A percentile compares a stretch with the other conserved stretches of the same genome.
Evolutionary conservation across 2,888 invertebrate species (phyloP).

Genomic region (Thymelicus sylvestris): DNA sequence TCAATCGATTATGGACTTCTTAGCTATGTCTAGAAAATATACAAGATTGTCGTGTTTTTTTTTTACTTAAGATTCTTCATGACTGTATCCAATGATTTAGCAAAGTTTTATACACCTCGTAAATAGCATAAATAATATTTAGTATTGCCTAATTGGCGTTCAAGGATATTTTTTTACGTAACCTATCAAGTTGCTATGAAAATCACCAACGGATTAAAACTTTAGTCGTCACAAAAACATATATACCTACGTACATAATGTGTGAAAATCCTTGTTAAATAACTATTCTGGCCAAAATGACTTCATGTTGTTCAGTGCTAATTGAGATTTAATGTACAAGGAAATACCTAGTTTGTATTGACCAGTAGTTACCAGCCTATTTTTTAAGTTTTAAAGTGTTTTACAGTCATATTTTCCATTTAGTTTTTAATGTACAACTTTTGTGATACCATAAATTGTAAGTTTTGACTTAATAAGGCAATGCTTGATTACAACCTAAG

Average conservation of each 20-base stretch:
- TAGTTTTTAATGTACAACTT: neutral
- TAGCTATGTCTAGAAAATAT: no score
- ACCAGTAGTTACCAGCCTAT: constrained; percentile 4
- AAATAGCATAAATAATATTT: no score
- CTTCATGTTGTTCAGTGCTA: constrained; percentile 28
- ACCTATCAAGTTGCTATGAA: neutral
- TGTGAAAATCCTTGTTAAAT: constrained; percentile 27
- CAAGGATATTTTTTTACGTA: neutral
- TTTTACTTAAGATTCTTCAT: no score
- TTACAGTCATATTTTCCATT: neutral
- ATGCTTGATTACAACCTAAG: no score
- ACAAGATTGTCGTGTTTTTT: no score
- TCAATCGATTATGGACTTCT: no score
- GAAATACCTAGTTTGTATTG: constrained; percentile 10
- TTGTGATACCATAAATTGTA: neutral
- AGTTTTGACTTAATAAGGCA: no score
- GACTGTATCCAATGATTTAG: no score
- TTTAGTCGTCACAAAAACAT: constrained; percentile 11
- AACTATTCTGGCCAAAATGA: constrained; percentile 23
- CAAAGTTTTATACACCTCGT: no score
- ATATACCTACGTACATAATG: neutral
- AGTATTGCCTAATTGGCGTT: neutral
- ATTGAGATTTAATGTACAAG: constrained; percentile 33
- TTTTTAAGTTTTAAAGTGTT: constrained; percentile 3
- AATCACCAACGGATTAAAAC: neutral